Percentiles rank a stretch among this genome's conserved stretches.
These are phyloP conservation scores for Cinclus mexicanus DNA, from an alignment of 2,113 vertebrate genomes.

Conservation along the genomic window DNA sequence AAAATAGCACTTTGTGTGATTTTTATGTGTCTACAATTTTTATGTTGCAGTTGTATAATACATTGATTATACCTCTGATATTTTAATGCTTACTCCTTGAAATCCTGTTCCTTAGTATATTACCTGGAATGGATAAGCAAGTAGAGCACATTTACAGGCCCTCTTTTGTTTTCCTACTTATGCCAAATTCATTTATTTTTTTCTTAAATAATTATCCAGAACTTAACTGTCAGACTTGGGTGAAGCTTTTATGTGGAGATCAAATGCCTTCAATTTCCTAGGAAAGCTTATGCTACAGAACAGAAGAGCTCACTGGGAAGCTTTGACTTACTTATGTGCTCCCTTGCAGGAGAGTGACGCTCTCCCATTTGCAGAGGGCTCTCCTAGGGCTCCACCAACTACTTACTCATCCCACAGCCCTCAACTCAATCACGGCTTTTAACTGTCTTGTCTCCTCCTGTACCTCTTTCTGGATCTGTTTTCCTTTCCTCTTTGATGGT, in stretches of 20 bases:
- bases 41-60: conserved; percentile 41
- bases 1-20: conserved; percentile 45
- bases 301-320: not conserved
- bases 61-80: conserved; percentile 51
- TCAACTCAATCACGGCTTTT: not conserved
- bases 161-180: conserved; percentile 35
- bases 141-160: not conserved
- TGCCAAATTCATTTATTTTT: not conserved
- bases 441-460: not conserved
- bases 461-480: not conserved
- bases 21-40: conserved; percentile 49
- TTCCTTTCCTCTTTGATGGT: not conserved
- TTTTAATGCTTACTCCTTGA: conserved; percentile 46
- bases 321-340: not conserved
- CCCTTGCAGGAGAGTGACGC: not conserved
- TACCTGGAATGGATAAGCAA: conserved; percentile 12
- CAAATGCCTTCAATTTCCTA: not conserved
- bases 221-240: not conserved
- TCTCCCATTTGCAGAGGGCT: not conserved
- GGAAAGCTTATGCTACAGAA: not conserved
- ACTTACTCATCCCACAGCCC: not conserved
- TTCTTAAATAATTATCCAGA: not conserved
- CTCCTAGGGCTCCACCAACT: not conserved
- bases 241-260: conserved; percentile 34
- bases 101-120: conserved; percentile 25